phyloP scores from a whole-genome alignment of 2,113 vertebrate genomes.

The Zonotrichia leucophrys region DNA sequence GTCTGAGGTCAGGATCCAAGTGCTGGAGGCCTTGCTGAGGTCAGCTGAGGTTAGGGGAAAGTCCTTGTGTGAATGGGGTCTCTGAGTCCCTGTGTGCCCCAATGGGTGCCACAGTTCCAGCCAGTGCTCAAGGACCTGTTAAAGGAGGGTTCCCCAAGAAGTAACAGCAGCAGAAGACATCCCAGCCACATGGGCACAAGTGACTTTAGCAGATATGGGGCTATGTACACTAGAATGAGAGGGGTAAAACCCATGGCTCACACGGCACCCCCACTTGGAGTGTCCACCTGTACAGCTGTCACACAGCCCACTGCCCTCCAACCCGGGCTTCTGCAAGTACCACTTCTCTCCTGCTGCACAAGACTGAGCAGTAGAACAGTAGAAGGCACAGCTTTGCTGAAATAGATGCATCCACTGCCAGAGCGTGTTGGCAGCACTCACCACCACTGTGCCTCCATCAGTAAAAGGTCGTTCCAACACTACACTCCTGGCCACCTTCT shows the following conservation, averaged over 20 bases:
- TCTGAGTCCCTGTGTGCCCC: not conserved
- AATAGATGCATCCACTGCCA: not conserved
- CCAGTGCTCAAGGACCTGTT: not conserved
- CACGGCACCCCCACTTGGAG: fast-evolving
- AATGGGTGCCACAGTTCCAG: not conserved
- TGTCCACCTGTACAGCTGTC: not conserved
- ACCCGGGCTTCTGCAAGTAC: not conserved
- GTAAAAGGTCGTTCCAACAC: not conserved
- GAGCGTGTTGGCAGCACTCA: not conserved
- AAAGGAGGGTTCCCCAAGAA: not conserved
- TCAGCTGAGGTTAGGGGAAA: not conserved
- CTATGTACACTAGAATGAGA: not conserved
- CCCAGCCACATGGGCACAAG: not conserved
- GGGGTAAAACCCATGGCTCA: not conserved
- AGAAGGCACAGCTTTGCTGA: not conserved
- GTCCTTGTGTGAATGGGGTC: not conserved
- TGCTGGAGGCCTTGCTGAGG: not conserved
- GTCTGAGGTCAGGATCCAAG: not conserved
- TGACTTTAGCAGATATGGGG: not conserved
- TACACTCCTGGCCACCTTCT: not conserved
- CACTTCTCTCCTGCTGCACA: not conserved
- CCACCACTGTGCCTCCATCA: not conserved
- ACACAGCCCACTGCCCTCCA: not conserved
- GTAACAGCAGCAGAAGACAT: not conserved
- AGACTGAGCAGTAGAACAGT: not conserved